Base-by-base conservation (phyloP, 2,797 vertebrate genomes). In the Threskiornis aethiopicus region DNA sequence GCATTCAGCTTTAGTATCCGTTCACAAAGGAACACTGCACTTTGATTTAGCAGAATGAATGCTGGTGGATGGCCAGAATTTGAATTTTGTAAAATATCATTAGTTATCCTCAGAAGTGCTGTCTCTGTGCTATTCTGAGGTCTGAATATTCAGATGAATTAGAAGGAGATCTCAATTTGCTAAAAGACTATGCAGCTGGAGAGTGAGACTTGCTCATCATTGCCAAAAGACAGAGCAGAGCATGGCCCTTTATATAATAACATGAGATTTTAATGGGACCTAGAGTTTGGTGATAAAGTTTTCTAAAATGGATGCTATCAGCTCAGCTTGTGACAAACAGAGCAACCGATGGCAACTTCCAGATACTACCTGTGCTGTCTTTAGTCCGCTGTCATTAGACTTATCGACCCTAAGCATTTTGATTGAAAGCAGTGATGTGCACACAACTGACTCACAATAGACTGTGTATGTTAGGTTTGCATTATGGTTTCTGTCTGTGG, bases 41-140 rank as follows among this genome's bases (percentile, higher is more conserved):
- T 96, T 96, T 82, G 89, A 94, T 91, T 95, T 86, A 95, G 90
- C 47, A 84, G 95, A 96, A 96, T 71, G 76, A 93, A 73, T 87
- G 58, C 51, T 96, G 88, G 78, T 80, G 55, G 54, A 80, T 72
- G 13, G 81, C 94, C 94, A 97, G 78, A 93, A 94, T 95, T 93
- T 89, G 69, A 89, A 94, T 97, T 95, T 94, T 94, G 28, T 85
- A 67, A 92, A 87, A 93, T 92, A 91, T 81, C 90, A 91, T 94
- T 91, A 93, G 84, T 96, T 96, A 89, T 94, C 91, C 84, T 95
- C 89, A 88, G 75, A 96, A 96, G 78, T 76, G 79, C 85, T 81
- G 77, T 77, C 71, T 92, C 64, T 94, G 35, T 94, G 66, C 64
- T 95, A 90, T 94, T 96, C 90, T 67, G 65, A 80, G 64, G 72